Base-by-base conservation (phyloP, 1,140 invertebrate genomes). In the Cydia splendana region DNA sequence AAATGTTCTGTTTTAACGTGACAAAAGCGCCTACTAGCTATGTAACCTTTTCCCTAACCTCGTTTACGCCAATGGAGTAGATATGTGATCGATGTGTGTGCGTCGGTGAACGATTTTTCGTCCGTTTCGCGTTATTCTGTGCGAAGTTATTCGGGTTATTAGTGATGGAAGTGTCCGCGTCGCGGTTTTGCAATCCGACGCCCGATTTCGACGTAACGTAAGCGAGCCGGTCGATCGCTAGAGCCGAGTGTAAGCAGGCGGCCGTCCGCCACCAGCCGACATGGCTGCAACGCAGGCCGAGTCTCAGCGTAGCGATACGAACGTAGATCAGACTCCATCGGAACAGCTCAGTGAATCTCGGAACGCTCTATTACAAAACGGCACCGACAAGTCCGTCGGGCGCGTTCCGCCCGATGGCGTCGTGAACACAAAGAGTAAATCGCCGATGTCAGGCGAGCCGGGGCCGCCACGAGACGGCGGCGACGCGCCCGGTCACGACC, bases 11-110 rank as follows among this genome's bases (percentile, higher is more conserved):
- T 87, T 88, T 85, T 91, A 90, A 87, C 87, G 91, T 92, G 91
- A 93, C 91, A 89, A 93, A 91, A 91, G 88, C 88, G 87, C 83
- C 83, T 86, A 88, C 89, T 89, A 91, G 93, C 94, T 94, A 93
- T 93, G 93, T 94, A 94, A 94, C 93, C 93, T 94, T 94, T 94
- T 95, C 94, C 94, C 94, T 95, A 95, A 95, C 95, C 95, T 95
- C 94, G 94, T 94, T 95, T 95, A 94, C 94, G 94, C 94, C 94
- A 95, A 94, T 95, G 94, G 94, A 94, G 94, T 94, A 94, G 94
- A 94, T 94, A 95, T 94, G 93, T 94, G 94, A 94, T 94, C 93
- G 94, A 95, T 95, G 94, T 94, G 93, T 94, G 94, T 94, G 94
- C 94, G 93, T 94, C 93, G 87, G 94, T 94, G 94, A 94, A 94